phyloP scores from a whole-genome alignment of 2,797 vertebrate species.

The Phrynocephalus guinanensis region DNA sequence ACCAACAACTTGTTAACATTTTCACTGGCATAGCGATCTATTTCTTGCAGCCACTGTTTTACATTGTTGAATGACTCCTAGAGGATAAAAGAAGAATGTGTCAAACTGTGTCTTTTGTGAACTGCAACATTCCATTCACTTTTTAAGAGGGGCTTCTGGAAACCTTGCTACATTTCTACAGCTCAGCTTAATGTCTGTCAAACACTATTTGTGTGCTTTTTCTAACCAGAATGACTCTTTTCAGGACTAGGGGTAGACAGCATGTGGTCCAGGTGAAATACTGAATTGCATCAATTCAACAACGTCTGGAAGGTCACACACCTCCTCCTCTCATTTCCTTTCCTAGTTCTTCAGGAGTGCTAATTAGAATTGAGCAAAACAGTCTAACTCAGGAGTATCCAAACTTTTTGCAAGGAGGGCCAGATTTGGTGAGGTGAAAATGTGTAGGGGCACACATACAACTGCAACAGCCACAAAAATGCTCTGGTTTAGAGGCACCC shows the following conservation, averaged over 20 bases:
- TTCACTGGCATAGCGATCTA: conserved; percentile 98
- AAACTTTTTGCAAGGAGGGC: too few species aligned
- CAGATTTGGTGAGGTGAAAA: too few species aligned
- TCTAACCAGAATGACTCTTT: background rate
- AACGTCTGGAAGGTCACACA: background rate
- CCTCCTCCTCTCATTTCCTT: background rate
- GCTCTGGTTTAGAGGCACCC: too few species aligned
- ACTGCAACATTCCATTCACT: background rate
- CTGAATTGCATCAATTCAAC: background rate
- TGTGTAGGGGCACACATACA: too few species aligned
- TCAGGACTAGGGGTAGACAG: background rate
- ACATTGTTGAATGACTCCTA: conserved; percentile 99
- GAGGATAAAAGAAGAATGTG: conserved; percentile 31
- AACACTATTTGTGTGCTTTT: background rate
- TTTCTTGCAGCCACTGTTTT: conserved; percentile 99
- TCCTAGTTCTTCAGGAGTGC: background rate
- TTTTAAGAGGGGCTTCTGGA: background rate
- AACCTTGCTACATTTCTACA: background rate
- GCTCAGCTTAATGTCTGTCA: background rate
- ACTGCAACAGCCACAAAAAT: too few species aligned
- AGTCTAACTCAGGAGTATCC: background rate
- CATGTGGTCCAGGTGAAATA: background rate
- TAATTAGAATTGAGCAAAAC: background rate
- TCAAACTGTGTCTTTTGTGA: background rate
- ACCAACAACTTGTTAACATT: conserved; percentile 99